phyloP scores from a whole-genome alignment of 2,797 vertebrate genomes.

The Podargus strigoides region DNA sequence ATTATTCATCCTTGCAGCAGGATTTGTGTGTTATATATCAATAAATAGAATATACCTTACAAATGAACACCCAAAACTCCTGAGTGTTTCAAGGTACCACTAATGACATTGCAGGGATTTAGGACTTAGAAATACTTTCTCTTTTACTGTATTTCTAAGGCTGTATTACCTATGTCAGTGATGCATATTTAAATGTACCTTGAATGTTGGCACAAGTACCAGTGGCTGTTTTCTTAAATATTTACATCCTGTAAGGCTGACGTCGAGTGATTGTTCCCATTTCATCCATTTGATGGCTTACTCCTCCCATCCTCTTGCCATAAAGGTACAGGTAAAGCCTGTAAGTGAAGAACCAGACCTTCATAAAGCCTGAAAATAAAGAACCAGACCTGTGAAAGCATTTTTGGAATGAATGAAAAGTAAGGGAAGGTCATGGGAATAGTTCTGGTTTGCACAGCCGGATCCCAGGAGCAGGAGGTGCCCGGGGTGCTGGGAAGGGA shows the following conservation, averaged over 20 bases:
- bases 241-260: not conserved
- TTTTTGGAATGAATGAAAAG: no score
- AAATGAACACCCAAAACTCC: not conserved
- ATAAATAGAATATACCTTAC: not conserved
- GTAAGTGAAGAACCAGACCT: not conserved
- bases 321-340: not conserved
- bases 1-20: not conserved
- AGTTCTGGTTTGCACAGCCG: not conserved
- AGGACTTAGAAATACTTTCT: not conserved
- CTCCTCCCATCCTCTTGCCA: not conserved
- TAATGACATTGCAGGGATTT: not conserved
- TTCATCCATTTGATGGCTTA: not conserved
- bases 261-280: not conserved
- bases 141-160: not conserved
- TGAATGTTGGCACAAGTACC: not conserved
- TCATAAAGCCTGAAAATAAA: not conserved
- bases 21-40: not conserved
- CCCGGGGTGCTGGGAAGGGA: not conserved
- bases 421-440: not conserved
- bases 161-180: accelerated
- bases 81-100: not conserved
- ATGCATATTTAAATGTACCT: not conserved
- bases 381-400: no score
- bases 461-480: not conserved
- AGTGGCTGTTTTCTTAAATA: not conserved